phyloP scores from a whole-genome alignment of 2,113 vertebrate genomes.

The Capreolus pygargus region DNA sequence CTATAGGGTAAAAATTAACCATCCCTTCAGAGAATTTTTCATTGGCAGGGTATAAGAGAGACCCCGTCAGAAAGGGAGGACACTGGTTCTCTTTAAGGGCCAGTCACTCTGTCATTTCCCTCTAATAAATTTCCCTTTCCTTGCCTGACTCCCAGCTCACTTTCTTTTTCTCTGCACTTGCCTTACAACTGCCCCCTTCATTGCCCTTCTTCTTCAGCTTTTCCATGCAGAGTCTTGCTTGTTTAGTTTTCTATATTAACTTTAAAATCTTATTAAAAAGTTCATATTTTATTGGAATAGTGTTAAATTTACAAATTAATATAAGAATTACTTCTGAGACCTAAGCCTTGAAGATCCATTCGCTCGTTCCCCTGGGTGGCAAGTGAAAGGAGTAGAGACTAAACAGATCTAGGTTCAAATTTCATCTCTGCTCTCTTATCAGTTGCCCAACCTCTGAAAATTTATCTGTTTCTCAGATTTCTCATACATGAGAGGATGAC shows the following conservation, averaged over 20 bases:
- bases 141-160: neutral
- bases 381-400: neutral
- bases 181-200: neutral
- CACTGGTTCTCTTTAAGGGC: neutral
- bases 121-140: neutral
- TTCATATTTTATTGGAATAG: neutral
- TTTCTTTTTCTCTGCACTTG: neutral
- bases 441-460: neutral
- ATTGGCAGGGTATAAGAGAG: neutral
- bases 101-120: neutral
- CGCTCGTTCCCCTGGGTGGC: neutral
- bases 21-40: neutral
- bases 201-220: neutral
- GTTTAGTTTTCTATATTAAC: neutral
- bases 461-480: neutral
- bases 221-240: neutral
- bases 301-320: conserved; percentile 12
- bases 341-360: neutral
- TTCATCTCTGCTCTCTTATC: neutral
- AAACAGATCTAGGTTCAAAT: neutral
- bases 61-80: neutral
- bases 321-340: neutral
- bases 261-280: neutral
- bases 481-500: neutral
- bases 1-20: neutral